phyloP scores from a whole-genome alignment of 2,888 invertebrate genomes.

The Ophion slaviceki region DNA sequence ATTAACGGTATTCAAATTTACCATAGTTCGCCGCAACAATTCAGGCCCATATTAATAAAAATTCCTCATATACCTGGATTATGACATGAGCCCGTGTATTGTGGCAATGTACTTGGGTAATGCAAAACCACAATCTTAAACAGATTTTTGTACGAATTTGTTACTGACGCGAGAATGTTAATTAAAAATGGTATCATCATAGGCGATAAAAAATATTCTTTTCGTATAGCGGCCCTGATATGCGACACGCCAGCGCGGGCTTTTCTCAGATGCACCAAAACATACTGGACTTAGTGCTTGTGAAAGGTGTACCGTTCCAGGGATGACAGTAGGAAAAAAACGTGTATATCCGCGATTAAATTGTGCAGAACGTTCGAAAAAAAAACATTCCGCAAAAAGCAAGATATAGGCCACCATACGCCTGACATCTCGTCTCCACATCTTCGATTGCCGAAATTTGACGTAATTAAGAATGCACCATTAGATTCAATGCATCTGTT shows the following conservation, averaged over 20 bases:
- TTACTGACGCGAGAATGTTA: no score
- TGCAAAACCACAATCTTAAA: no score
- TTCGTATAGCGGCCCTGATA: no score
- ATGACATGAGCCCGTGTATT: no score
- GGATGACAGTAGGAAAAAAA: background rate
- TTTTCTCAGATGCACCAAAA: constrained; percentile 60
- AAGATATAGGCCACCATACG: background rate
- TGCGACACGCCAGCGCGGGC: constrained; percentile 51
- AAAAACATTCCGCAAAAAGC: background rate
- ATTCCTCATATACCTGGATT: no score
- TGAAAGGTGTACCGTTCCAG: constrained; percentile 23
- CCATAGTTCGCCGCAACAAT: no score
- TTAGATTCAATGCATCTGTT: constrained; percentile 52
- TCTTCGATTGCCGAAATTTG: background rate
- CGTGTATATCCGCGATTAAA: constrained; percentile 26
- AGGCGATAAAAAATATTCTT: no score
- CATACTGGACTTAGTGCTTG: constrained; percentile 50
- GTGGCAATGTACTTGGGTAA: no score
- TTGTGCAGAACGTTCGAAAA: background rate
- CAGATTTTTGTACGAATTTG: no score
- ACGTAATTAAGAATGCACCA: background rate
- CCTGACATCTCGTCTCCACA: background rate
- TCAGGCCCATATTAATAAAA: no score
- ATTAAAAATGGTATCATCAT: no score
- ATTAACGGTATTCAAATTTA: no score